Evolutionary conservation across 92 coral and sea anemone species (phyloP).

Genomic region (Virgularia gustaviana): DNA sequence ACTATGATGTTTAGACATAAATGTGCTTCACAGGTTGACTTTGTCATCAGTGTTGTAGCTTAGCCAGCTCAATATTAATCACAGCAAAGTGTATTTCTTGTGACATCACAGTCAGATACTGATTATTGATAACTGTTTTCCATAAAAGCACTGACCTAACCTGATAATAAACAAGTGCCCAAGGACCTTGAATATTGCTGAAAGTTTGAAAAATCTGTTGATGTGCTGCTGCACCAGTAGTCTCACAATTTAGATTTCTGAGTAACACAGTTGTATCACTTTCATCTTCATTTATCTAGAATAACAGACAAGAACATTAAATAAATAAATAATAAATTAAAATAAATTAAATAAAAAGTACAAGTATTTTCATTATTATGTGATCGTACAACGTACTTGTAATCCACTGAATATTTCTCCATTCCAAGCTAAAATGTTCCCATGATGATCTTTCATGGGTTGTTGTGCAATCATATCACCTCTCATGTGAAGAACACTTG

Average conservation of each 20-base stretch:
- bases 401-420: slow-evolving; percentile 96
- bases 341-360: neutral
- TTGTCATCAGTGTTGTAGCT: too few species aligned
- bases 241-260: slow-evolving; percentile 21
- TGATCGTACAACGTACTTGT: slow-evolving; percentile 46
- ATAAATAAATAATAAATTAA: neutral
- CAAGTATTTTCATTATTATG: neutral
- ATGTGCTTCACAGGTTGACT: too few species aligned
- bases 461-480: slow-evolving; percentile 70
- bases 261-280: slow-evolving; percentile 60
- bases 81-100: too few species aligned
- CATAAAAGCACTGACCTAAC: slow-evolving; percentile 1
- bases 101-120: too few species aligned
- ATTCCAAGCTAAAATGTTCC: slow-evolving; percentile 86
- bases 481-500: slow-evolving; percentile 80
- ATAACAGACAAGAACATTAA: neutral
- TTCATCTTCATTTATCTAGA: slow-evolving; percentile 54
- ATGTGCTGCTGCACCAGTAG: slow-evolving; percentile 17
- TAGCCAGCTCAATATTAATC: too few species aligned
- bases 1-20: too few species aligned
- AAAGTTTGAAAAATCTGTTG: slow-evolving; percentile 60
- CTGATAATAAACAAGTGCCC: slow-evolving; percentile 94
- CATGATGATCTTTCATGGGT: slow-evolving; percentile 62
- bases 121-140: neutral
- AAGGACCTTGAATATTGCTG: slow-evolving; percentile 76